phyloP scores from a whole-genome alignment of 2,113 vertebrate species.

The Otolemur garnettii region DNA sequence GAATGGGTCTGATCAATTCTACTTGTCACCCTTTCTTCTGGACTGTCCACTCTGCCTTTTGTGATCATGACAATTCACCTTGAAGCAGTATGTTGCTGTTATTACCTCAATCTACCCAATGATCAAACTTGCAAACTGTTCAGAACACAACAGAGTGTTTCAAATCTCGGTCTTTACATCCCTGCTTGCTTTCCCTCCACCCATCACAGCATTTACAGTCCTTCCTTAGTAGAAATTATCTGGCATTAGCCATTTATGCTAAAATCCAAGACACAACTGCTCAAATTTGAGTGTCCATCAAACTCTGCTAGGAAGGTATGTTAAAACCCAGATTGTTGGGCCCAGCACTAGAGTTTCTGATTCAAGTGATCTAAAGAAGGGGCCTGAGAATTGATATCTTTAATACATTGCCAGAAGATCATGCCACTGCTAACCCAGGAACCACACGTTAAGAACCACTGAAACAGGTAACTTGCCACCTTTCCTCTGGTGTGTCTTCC shows the following conservation, averaged over 20 bases:
- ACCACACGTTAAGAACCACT: background rate
- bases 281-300: background rate
- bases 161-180: background rate
- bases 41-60: conserved; percentile 32
- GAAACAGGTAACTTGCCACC: background rate
- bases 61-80: conserved; percentile 28
- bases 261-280: background rate
- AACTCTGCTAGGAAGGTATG: background rate
- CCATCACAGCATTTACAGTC: background rate
- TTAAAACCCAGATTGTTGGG: background rate
- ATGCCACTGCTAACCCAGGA: background rate
- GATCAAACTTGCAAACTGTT: conserved; percentile 1
- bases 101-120: conserved; percentile 18
- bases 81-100: conserved; percentile 1
- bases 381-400: background rate
- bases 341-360: background rate
- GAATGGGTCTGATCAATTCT: conserved; percentile 11
- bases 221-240: background rate
- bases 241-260: background rate
- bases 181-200: background rate
- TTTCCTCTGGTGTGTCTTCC: background rate
- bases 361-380: background rate
- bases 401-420: background rate
- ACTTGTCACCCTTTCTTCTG: conserved; percentile 36
- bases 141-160: conserved; percentile 19